These are phyloP conservation scores for Sebastes melanostomus DNA, from an alignment of 2,797 vertebrate species.

Conservation along the genomic window DNA sequence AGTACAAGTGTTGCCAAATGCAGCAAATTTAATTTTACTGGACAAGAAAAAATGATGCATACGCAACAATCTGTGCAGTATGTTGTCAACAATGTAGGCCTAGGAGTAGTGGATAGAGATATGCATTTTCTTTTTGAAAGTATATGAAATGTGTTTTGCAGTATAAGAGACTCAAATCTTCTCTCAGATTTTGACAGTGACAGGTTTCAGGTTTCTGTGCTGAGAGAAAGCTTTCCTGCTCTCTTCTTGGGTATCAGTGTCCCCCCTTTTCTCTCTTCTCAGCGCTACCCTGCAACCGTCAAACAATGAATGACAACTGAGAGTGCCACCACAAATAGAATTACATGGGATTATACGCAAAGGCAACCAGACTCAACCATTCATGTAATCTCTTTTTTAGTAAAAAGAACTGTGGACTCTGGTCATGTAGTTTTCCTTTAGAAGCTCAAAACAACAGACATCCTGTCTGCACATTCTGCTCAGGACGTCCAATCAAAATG, in stretches of 20 bases:
- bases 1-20: neutral
- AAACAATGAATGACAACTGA: conserved; percentile 64
- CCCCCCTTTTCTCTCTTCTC: conserved; percentile 18
- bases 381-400: conserved; percentile 71
- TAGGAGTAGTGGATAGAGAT: neutral
- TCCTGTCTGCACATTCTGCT: neutral
- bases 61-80: neutral
- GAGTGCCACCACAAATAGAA: conserved; percentile 72
- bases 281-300: conserved; percentile 33
- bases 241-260: conserved; percentile 6
- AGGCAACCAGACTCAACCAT: conserved; percentile 57
- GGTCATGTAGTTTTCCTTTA: conserved; percentile 18
- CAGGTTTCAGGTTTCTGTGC: conserved; percentile 3
- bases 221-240: conserved; percentile 7
- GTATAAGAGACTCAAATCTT: neutral
- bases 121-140: neutral
- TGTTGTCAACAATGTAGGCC: neutral
- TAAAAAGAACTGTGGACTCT: conserved; percentile 7
- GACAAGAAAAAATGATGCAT: neutral
- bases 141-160: neutral
- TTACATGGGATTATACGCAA: conserved; percentile 74
- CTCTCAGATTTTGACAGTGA: neutral
- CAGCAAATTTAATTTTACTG: neutral
- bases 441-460: conserved; percentile 11
- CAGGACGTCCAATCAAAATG: conserved; percentile 15